phyloP scores from a whole-genome alignment of 2,797 vertebrate species.

The Sternarchorhynchus goeldii region DNA sequence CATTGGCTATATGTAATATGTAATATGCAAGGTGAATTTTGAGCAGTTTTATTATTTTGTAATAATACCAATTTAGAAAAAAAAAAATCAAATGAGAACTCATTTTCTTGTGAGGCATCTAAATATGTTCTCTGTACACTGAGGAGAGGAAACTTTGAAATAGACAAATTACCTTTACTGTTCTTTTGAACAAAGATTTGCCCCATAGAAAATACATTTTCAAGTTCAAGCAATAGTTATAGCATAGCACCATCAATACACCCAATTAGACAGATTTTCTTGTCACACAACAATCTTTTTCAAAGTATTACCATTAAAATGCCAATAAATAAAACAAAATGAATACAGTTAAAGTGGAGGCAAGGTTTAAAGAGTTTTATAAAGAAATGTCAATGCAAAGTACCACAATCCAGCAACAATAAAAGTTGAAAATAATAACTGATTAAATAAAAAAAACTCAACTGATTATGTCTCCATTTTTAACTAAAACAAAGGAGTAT shows the following conservation, averaged over 20 bases:
- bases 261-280: constrained; percentile 31
- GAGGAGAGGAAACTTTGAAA: constrained; percentile 14
- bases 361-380: constrained; percentile 12
- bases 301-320: constrained; percentile 19
- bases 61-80: not conserved
- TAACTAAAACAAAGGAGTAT: constrained; percentile 35
- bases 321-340: constrained; percentile 54
- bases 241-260: constrained; percentile 49
- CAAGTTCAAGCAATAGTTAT: constrained; percentile 47
- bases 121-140: not conserved
- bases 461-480: constrained; percentile 39
- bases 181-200: not conserved
- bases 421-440: constrained; percentile 22
- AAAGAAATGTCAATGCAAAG: constrained; percentile 40
- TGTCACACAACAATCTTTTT: constrained; percentile 14
- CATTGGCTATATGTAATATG: not conserved
- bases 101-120: not conserved
- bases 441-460: constrained; percentile 43
- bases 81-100: not conserved
- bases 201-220: constrained; percentile 36
- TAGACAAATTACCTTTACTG: constrained; percentile 5
- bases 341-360: not conserved
- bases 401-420: constrained; percentile 55
- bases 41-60: not conserved
- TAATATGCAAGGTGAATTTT: not conserved